A percentile compares a stretch with the other conserved stretches of the same genome.
These are phyloP conservation scores for Drosophila hydei DNA, from an alignment of 1,140 invertebrate species.

Conservation along the genomic window DNA sequence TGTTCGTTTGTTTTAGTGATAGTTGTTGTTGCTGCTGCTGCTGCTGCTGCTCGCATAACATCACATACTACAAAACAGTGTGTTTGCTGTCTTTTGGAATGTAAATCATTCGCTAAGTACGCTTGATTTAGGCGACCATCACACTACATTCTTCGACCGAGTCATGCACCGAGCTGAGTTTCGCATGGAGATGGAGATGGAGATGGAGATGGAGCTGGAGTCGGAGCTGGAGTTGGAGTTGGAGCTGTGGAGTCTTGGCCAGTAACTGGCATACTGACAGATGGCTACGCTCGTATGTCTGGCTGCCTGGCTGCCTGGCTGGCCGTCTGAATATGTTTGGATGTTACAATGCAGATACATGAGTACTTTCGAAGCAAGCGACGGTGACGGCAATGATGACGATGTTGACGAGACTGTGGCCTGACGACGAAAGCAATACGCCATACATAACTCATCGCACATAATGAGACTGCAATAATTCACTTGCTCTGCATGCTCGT, in stretches of 20 bases:
- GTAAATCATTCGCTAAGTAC: constrained; percentile 84
- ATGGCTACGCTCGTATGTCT: constrained; percentile 18
- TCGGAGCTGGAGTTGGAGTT: constrained; percentile 20
- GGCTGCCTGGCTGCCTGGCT: constrained; percentile 33
- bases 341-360: constrained; percentile 76
- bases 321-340: constrained; percentile 51
- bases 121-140: constrained; percentile 84
- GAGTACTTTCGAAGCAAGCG: constrained; percentile 63
- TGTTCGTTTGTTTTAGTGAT: constrained; percentile 31
- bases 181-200: constrained; percentile 8
- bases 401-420: constrained; percentile 63
- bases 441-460: constrained; percentile 84
- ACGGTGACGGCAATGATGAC: constrained; percentile 47
- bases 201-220: constrained; percentile 19
- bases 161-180: constrained; percentile 28
- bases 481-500: constrained; percentile 81
- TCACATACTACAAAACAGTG: constrained; percentile 83
- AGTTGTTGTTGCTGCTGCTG: constrained; percentile 36
- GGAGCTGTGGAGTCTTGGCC: constrained; percentile 32
- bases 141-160: constrained; percentile 77
- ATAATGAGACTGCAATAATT: constrained; percentile 84
- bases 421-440: constrained; percentile 83
- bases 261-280: constrained; percentile 29
- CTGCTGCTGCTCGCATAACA: constrained; percentile 77
- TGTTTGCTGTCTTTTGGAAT: constrained; percentile 84